Base-by-base conservation (phyloP, 2,113 vertebrate species). In the Menura novaehollandiae region DNA sequence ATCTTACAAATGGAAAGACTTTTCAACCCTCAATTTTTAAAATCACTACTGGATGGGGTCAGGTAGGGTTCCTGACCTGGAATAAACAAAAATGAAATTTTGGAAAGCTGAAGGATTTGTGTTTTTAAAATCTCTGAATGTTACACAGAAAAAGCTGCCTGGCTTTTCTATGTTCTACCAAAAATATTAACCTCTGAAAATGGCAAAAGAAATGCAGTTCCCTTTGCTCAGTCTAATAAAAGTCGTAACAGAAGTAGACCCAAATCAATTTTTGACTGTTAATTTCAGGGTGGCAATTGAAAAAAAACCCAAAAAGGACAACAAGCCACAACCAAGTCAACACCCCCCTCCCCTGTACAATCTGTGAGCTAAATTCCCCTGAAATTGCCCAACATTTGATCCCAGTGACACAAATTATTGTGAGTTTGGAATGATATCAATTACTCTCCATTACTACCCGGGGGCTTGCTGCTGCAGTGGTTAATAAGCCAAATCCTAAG, bases 401-500 rank as follows among this genome's bases (percentile, higher is more conserved):
- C 67, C 55, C 39, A 71, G 71, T 74, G 59, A 93, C 92, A 80
- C 49, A 80, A 91, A 88, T 91, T 55, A 89, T 74, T 63, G 72
- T 67, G 68, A 90, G 63, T 39, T 88, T 71, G 82, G 88, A 77
- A 53, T 55, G 60, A 37, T 90, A 95, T 71, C 90, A 96, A 20
- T 96, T 96, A 94, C 69, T 87, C 80, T 92, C 76, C 80, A 74
- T 94, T 93, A 83, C 72, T 52, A 88, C 75, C 72, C 1, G 0
- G 88, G 76, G 90, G 75, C 51, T 94, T 86, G 47, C 85, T 91
- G 78, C 12, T n/a, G 11, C 13, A 35, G 85, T 41, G 71, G 67
- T 88, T 96, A 96, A 96, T 95, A 96, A 94, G 63, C 69, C 91
- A 91, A 88, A 93, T 85, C 84, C 74, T 89, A 76, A 91, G 63